Evolutionary conservation across 2,113 vertebrate species (phyloP).

Genomic region (Copsychus sechellarum): DNA sequence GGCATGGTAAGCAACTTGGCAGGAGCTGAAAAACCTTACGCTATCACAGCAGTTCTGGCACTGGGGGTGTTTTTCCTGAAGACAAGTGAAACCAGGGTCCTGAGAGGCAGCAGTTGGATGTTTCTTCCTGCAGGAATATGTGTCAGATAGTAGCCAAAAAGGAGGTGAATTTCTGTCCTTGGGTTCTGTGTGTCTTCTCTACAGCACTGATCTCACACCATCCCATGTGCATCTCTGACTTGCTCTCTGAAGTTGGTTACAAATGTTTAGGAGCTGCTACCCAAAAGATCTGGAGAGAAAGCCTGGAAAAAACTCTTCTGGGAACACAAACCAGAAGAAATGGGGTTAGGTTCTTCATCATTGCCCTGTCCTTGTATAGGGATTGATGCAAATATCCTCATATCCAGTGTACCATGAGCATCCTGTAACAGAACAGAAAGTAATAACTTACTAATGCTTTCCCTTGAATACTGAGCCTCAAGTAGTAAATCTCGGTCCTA

Average conservation of each 20-base stretch:
- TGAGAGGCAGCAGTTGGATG: not conserved
- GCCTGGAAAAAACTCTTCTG: not conserved
- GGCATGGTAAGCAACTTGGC: not conserved
- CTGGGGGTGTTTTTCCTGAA: not conserved
- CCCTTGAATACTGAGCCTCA: not conserved
- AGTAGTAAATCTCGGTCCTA: not conserved
- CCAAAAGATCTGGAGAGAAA: not conserved
- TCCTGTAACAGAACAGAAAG: not conserved
- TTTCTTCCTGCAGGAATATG: not conserved
- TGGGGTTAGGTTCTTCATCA: not conserved
- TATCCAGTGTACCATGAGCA: not conserved
- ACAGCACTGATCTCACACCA: not conserved
- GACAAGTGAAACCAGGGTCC: not conserved
- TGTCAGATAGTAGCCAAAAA: not conserved
- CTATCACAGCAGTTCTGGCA: not conserved
- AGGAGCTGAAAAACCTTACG: not conserved
- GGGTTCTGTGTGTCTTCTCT: not conserved
- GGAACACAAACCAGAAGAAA: not conserved
- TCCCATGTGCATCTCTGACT: not conserved
- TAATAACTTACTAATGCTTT: not conserved
- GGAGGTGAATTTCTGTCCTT: not conserved
- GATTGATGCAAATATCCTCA: not conserved
- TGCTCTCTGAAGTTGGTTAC: not conserved
- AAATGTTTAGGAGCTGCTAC: not conserved
- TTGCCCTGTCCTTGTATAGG: not conserved